Conservation (phyloP, 2,888 invertebrate genomes). For the Trissoscelio sp. region DNA sequence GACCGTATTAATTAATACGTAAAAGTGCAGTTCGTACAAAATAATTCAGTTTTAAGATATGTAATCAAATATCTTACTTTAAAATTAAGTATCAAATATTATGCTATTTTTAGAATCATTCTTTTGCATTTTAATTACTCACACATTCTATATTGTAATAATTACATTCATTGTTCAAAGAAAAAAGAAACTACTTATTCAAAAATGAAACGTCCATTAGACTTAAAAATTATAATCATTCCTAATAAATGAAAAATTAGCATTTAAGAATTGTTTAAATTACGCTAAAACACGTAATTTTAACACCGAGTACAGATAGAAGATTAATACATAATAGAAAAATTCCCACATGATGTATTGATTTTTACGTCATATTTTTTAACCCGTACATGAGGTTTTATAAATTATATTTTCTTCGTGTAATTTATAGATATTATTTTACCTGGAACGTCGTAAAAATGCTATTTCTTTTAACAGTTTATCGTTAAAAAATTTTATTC, state of each 20-base stretch:
- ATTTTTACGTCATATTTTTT: not conserved
- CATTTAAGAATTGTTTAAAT: not conserved
- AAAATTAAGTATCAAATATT: conserved; percentile 20
- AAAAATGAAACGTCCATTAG: not conserved
- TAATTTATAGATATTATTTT: not conserved
- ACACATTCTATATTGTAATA: conserved; percentile 1
- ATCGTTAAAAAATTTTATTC: not conserved
- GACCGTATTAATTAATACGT: conserved; percentile 3
- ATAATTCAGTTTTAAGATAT: conserved; percentile 7
- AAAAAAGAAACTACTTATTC: not conserved
- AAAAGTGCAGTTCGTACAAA: not conserved
- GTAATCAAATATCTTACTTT: conserved; percentile 13
- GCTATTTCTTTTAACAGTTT: not conserved
- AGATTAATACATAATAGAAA: not conserved
- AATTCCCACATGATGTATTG: not conserved
- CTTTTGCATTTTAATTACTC: not conserved
- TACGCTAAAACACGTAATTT: conserved; percentile 14
- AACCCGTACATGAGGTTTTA: not conserved
- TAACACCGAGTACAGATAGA: not conserved
- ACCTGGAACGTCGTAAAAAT: not conserved
- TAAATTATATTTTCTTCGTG: not conserved
- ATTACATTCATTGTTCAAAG: not conserved
- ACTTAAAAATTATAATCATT: not conserved
- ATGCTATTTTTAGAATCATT: conserved; percentile 17
- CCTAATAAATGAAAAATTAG: not conserved